A percentile compares a stretch with the other conserved stretches of the same genome.
phyloP scores from a whole-genome alignment of 1,140 invertebrate species.

The Sitophilus oryzae region DNA sequence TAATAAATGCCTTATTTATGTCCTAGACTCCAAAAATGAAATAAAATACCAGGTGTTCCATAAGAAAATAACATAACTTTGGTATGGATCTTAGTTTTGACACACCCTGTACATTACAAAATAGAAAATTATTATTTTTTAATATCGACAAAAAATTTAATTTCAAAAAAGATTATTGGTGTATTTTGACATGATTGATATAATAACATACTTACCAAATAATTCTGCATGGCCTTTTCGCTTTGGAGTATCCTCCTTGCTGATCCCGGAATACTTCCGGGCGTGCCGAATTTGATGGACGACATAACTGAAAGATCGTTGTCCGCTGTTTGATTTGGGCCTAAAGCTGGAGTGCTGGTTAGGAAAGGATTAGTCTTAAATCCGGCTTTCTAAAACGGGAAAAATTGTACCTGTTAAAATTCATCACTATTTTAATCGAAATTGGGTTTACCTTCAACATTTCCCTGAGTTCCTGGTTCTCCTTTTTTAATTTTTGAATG shows the following conservation, averaged over 20 bases:
- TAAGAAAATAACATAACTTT: too few relatives aligned
- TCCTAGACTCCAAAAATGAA: too few relatives aligned
- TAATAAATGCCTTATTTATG: too few relatives aligned
- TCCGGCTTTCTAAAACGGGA: conserved; percentile 1
- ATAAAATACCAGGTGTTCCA: too few relatives aligned
- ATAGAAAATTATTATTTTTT: too few relatives aligned
- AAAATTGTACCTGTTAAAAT: background rate
- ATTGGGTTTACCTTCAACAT: conserved; percentile 25
- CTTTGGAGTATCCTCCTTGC: background rate
- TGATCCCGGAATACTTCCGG: background rate
- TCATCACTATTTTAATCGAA: conserved; percentile 4
- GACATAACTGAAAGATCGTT: background rate
- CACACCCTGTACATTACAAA: too few relatives aligned
- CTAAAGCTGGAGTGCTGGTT: conserved; percentile 15
- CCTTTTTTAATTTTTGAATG: conserved; percentile 25
- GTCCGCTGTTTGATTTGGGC: background rate
- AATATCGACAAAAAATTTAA: too few relatives aligned
- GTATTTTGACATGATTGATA: background rate
- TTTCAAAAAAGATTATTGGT: background rate
- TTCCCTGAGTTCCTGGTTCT: conserved; percentile 27
- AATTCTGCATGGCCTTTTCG: background rate
- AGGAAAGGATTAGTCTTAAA: conserved; percentile 5
- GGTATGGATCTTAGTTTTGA: too few relatives aligned
- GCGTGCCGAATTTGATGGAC: background rate
- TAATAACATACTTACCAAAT: conserved; percentile 4